Conservation (phyloP, 2,888 invertebrate species). For the Myopa tessellatipennis region DNA sequence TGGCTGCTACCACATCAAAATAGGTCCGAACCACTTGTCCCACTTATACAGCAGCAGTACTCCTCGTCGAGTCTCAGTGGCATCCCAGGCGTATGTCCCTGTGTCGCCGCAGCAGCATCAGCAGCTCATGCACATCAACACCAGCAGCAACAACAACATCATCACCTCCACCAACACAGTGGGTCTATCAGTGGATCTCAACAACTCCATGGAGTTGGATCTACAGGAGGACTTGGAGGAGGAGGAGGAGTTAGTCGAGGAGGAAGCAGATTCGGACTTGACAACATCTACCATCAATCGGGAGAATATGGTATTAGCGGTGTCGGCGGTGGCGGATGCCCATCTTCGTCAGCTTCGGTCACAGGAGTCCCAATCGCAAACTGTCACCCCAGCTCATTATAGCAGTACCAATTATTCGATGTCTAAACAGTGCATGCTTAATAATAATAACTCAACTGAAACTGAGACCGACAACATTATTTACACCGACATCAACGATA, state of each 20-base stretch:
- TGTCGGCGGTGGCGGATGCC: constrained; percentile 61
- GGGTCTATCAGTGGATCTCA: constrained; percentile 68
- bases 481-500: constrained; percentile 68
- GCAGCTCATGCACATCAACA: constrained; percentile 60
- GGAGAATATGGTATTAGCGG: constrained; percentile 67
- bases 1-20: background rate
- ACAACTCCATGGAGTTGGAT: constrained; percentile 69
- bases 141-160: constrained; percentile 61
- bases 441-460: constrained; percentile 66
- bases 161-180: constrained; percentile 63
- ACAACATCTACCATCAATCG: constrained; percentile 71
- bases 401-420: constrained; percentile 69
- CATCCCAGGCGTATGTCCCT: constrained; percentile 68
- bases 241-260: constrained; percentile 63
- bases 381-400: constrained; percentile 68
- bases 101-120: constrained; percentile 64
- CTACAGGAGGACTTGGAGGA: constrained; percentile 61
- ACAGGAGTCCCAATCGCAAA: constrained; percentile 67
- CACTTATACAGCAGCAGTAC: constrained; percentile 68
- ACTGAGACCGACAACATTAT: constrained; percentile 68
- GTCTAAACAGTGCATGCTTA: constrained; percentile 68
- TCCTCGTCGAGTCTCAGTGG: constrained; percentile 68
- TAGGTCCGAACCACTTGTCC: constrained; percentile 69
- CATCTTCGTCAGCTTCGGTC: constrained; percentile 66
- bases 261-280: constrained; percentile 69